A percentile compares a stretch with the other conserved stretches of the same genome.
These are phyloP conservation scores for Bacillus rossius DNA, from an alignment of 1,140 invertebrate species.

Conservation along the genomic window DNA sequence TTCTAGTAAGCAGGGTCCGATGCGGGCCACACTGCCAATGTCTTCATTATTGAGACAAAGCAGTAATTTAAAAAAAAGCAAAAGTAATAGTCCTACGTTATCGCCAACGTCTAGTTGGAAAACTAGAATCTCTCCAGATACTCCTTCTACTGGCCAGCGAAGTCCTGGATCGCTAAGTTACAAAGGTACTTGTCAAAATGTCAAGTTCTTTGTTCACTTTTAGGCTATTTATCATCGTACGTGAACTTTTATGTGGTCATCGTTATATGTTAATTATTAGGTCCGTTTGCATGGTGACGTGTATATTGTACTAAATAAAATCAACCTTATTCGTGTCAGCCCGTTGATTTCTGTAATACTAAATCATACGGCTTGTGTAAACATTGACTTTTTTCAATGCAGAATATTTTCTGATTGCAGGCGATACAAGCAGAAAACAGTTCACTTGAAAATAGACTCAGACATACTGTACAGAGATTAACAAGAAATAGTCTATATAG, in stretches of 20 bases:
- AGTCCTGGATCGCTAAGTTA: slow-evolving; percentile 64
- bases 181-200: slow-evolving; percentile 48
- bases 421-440: too few relatives aligned
- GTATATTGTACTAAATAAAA: too few relatives aligned
- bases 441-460: too few relatives aligned
- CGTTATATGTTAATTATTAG: too few relatives aligned
- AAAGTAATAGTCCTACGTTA: slow-evolving; percentile 55
- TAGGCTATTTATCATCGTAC: background rate
- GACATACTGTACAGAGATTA: too few relatives aligned
- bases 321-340: too few relatives aligned
- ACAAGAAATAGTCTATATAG: too few relatives aligned
- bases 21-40: slow-evolving; percentile 66
- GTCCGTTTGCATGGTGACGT: too few relatives aligned
- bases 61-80: slow-evolving; percentile 47
- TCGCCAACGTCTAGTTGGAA: slow-evolving; percentile 58
- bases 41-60: slow-evolving; percentile 60
- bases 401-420: too few relatives aligned
- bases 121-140: slow-evolving; percentile 56
- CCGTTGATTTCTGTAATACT: too few relatives aligned
- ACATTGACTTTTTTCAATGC: too few relatives aligned
- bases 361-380: too few relatives aligned
- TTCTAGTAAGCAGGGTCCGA: slow-evolving; percentile 59
- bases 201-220: background rate
- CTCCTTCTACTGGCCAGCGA: slow-evolving; percentile 58
- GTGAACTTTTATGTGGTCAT: background rate